A percentile compares a stretch with the other conserved stretches of the same genome.
Conservation (phyloP, 2,797 vertebrate genomes). For the Anguilla pacifica region DNA sequence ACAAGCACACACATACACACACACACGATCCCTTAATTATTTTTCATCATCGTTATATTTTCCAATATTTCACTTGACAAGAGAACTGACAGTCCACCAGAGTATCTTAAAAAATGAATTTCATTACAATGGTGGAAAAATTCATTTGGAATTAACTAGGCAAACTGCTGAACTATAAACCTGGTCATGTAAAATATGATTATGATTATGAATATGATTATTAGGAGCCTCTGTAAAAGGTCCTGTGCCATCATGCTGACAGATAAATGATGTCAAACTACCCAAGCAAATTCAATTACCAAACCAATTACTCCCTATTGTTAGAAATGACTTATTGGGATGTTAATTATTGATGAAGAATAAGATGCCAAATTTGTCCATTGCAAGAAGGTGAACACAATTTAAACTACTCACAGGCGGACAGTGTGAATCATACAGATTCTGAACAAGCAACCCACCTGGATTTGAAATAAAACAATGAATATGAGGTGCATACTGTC, state of each 20-base stretch:
- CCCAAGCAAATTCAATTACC: conserved; percentile 83
- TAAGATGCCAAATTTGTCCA: conserved; percentile 74
- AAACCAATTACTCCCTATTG: conserved; percentile 72
- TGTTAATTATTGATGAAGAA: conserved; percentile 79
- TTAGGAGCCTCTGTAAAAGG: conserved; percentile 67
- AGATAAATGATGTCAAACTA: conserved; percentile 75
- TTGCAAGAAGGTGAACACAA: conserved; percentile 74
- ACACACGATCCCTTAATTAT: neutral
- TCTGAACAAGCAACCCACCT: conserved; percentile 38
- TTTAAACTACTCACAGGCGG: conserved; percentile 67
- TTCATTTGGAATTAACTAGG: conserved; percentile 44
- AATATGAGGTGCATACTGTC: too few species aligned
- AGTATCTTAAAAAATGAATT: conserved; percentile 35
- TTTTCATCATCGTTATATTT: neutral
- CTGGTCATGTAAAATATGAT: conserved; percentile 69
- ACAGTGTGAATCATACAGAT: conserved; percentile 53
- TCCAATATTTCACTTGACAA: conserved; percentile 16
- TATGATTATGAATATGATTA: conserved; percentile 77
- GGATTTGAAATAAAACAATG: neutral
- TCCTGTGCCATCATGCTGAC: conserved; percentile 73
- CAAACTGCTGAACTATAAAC: conserved; percentile 63
- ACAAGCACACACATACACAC: neutral
- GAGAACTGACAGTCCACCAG: conserved; percentile 38
- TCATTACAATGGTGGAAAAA: conserved; percentile 32
- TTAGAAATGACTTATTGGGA: conserved; percentile 75